These are phyloP conservation scores for Toxonevra muliebris DNA, from an alignment of 2,888 invertebrate genomes.

Conservation along the genomic window DNA sequence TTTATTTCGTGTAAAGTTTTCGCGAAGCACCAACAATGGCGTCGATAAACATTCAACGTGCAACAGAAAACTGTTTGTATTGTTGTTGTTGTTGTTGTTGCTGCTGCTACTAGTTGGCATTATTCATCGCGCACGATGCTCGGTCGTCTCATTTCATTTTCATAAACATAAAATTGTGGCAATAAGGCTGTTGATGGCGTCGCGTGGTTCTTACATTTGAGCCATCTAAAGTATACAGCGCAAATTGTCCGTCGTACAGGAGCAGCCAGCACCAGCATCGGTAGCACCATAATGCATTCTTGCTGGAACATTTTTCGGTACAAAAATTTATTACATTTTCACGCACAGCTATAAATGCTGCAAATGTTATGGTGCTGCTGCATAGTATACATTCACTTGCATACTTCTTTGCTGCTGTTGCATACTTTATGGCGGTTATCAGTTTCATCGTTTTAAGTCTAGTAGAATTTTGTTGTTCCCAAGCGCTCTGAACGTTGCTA, in stretches of 20 bases:
- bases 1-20: background rate
- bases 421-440: slow-evolving; percentile 26
- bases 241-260: background rate
- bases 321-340: slow-evolving; percentile 30
- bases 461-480: background rate
- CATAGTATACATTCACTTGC: background rate
- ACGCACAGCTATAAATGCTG: slow-evolving; percentile 4
- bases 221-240: background rate
- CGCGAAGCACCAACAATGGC: too few species aligned
- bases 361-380: too few species aligned
- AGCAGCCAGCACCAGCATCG: too few species aligned
- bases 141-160: background rate
- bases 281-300: too few species aligned
- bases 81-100: too few species aligned
- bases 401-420: background rate
- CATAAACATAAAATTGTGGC: background rate
- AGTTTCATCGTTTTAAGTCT: background rate
- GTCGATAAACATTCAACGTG: too few species aligned
- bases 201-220: background rate
- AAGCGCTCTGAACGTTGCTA: too few species aligned
- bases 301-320: slow-evolving; percentile 2
- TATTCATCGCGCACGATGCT: too few species aligned
- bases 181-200: background rate
- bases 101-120: too few species aligned
- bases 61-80: too few species aligned